Evolutionary conservation across 1,140 invertebrate species (phyloP), one percentile per base, ranked within the genome.

Genomic region (Brachionus paranguensis): DNA sequence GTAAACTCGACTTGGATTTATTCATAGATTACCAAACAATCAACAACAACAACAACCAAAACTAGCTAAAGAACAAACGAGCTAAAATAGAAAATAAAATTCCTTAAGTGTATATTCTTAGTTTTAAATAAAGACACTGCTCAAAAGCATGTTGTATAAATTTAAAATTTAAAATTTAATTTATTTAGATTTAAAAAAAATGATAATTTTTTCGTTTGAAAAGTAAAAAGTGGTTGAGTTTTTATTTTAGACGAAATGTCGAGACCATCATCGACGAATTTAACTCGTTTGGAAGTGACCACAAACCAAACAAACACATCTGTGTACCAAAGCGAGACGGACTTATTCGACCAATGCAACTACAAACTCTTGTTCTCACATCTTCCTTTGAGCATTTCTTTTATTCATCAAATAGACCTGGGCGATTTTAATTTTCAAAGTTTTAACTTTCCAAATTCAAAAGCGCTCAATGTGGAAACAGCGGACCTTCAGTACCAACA

Each of bases 101-200:
- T 72, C 68, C 68, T 72, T 72, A 45, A 72, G 68, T 72, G n/a
- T 12, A 37, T 68, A 14, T 68, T 68, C 33, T 33, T 68, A 41
- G 27, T 68, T 68, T 12, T 41, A 68, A 68, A 68, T 5, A 4
- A 41, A 68, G 65, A 68, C 33, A 68, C 65, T 20, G 65, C 65
- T 68, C 33, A 6, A 68, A 68, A 68, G n/a, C 65, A 68, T 68
- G 33, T 68, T 29, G n/a, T n/a, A 60, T 10, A 60, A 60, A 20
- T 37, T 70, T 74, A 8, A 14, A 76, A 50, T 47, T 50, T 10
- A 76, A 76, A 76, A 50, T 14, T 76, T 27, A 76, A 27, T 76
- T 76, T 50, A 76, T 76, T 76, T 76, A 76, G 72, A 76, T 76
- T 50, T 29, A 76, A 20, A 76, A 76, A 76, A 76, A 24, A 76